Conservation (phyloP, 2,797 vertebrate genomes). For the Alectoris magna region DNA sequence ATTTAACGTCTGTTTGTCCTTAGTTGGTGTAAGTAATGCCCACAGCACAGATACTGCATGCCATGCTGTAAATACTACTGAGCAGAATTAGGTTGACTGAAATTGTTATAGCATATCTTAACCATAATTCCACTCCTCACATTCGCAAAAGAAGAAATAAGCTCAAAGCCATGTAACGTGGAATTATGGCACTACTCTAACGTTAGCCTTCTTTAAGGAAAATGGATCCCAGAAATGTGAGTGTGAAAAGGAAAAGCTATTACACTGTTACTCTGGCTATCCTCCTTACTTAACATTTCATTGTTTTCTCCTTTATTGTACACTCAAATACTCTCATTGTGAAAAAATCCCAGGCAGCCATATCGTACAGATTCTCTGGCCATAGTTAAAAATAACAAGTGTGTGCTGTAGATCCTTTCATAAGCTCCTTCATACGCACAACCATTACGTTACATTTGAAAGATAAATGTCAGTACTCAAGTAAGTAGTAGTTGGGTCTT, state of each 20-base stretch:
- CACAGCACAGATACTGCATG: background rate
- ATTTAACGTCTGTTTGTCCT: background rate
- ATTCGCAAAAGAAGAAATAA: background rate
- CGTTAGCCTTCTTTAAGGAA: background rate
- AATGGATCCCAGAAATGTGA: background rate
- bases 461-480: background rate
- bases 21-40: background rate
- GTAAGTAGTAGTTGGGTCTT: background rate
- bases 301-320: background rate
- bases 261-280: background rate
- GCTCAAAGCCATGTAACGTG: background rate
- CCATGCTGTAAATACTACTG: background rate
- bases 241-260: background rate
- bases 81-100: background rate
- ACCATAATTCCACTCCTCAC: background rate
- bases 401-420: rapidly evolving
- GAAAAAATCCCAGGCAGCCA: background rate
- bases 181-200: background rate
- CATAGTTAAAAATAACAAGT: background rate
- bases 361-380: background rate
- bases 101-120: background rate
- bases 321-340: background rate
- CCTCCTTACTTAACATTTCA: background rate
- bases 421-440: background rate
- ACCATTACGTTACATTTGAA: background rate